A percentile compares a stretch with the other conserved stretches of the same genome.
phyloP scores from a whole-genome alignment of 2,797 vertebrate species.

The Peromyscus melanophrys region DNA sequence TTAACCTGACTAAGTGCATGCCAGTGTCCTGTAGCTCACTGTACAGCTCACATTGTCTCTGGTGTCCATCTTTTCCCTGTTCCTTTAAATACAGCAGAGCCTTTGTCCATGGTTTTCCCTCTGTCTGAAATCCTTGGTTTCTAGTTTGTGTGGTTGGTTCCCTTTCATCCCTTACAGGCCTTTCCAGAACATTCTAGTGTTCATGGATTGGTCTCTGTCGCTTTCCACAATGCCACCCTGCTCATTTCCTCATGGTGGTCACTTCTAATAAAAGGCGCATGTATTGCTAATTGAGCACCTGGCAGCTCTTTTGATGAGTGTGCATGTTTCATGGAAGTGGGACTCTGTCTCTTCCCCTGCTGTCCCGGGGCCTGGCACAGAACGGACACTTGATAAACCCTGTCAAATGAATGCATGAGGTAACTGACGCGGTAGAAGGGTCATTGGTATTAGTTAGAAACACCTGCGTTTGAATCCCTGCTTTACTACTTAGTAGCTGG shows the following conservation, averaged over 20 bases:
- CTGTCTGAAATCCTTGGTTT: not conserved
- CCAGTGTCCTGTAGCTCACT: not conserved
- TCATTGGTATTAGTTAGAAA: not conserved
- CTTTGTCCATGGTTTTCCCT: not conserved
- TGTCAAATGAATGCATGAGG: not conserved
- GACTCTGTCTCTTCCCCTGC: not conserved
- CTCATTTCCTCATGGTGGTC: not conserved
- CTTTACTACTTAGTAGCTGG: not conserved
- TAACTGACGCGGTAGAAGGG: not conserved
- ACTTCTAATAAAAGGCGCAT: not conserved
- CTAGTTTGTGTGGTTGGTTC: not conserved
- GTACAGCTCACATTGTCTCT: not conserved
- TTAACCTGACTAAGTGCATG: not conserved
- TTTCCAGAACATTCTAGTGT: not conserved
- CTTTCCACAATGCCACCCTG: not conserved
- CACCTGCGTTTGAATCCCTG: not conserved
- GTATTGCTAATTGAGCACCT: not conserved
- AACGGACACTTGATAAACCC: not conserved
- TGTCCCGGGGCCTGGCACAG: not conserved
- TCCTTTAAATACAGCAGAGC: not conserved
- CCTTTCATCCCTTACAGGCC: not conserved
- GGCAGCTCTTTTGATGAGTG: not conserved
- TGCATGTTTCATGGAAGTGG: not conserved
- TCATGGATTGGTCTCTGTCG: not conserved
- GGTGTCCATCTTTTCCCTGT: not conserved